Evolutionary conservation across 1,140 invertebrate genomes (phyloP).

Genomic region (Drosophila littoralis): DNA sequence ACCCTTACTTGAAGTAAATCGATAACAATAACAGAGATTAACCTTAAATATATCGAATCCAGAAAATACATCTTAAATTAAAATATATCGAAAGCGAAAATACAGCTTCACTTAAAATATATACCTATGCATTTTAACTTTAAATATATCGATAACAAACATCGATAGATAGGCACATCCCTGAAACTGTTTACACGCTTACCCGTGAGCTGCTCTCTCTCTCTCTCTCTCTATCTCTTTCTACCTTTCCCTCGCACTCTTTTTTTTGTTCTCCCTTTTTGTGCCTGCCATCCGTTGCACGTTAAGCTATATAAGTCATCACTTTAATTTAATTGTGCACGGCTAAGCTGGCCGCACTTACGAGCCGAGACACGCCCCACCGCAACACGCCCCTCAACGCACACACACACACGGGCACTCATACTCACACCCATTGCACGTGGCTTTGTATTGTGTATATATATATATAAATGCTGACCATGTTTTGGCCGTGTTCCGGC

Average conservation of each 20-base stretch:
- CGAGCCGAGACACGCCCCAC: constrained; percentile 31
- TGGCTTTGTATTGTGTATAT: constrained; percentile 40
- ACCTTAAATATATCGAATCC: too few species aligned
- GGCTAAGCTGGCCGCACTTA: constrained; percentile 56
- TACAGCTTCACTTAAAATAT: too few species aligned
- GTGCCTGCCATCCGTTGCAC: constrained; percentile 19
- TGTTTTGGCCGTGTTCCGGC: constrained; percentile 46
- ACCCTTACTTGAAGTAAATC: too few species aligned
- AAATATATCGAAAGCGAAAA: too few species aligned
- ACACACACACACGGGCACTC: neutral
- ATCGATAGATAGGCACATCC: neutral
- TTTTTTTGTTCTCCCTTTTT: neutral
- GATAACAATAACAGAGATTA: too few species aligned
- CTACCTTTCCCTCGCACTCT: neutral
- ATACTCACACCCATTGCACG: constrained; percentile 1
- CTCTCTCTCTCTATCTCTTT: neutral
- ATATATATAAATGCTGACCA: constrained; percentile 20
- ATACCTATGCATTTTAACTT: too few species aligned
- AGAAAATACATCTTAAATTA: too few species aligned
- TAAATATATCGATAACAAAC: too few species aligned
- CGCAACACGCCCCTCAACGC: constrained; percentile 6
- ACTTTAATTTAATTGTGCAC: constrained; percentile 64
- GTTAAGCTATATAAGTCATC: constrained; percentile 64
- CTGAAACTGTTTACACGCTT: neutral
- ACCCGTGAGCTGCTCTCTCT: neutral